Evolutionary conservation across 2,797 vertebrate genomes (phyloP).

Genomic region (Cygnus olor): DNA sequence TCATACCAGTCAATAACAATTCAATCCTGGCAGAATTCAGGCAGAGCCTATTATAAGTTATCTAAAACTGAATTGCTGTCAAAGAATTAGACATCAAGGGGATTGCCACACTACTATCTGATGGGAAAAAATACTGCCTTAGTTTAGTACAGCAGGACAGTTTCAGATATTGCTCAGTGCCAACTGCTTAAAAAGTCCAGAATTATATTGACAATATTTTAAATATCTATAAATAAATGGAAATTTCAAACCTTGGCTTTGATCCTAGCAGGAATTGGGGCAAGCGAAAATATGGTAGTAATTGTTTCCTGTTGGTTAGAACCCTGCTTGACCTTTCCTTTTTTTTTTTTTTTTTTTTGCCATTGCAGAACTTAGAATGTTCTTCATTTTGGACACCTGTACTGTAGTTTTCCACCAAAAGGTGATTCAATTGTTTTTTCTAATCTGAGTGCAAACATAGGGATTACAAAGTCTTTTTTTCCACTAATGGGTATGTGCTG

Average conservation of each 20-base stretch:
- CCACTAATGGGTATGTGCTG: not conserved
- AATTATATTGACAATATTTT: slow-evolving; percentile 15
- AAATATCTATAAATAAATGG: not conserved
- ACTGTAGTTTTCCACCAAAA: not conserved
- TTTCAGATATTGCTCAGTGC: not conserved
- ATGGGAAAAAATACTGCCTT: slow-evolving; percentile 38
- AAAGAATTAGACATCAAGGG: slow-evolving; percentile 52
- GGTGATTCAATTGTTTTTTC: not conserved
- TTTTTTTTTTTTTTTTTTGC: not conserved
- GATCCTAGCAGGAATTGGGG: not conserved
- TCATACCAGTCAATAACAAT: slow-evolving; percentile 58
- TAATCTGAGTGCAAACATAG: not conserved
- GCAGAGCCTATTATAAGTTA: slow-evolving; percentile 35
- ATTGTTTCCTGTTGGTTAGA: not conserved
- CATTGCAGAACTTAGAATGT: not conserved
- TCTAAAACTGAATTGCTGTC: slow-evolving; percentile 55
- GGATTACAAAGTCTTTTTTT: not conserved
- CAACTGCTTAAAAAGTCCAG: slow-evolving; percentile 28
- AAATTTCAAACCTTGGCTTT: not conserved
- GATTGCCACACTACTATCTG: not conserved
- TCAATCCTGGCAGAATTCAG: slow-evolving; percentile 60
- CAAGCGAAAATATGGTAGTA: not conserved
- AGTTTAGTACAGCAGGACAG: not conserved
- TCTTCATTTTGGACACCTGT: not conserved
- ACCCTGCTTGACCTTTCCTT: not conserved